Conservation (phyloP, 2,888 invertebrate species). For the Mellilla xanthometata region DNA sequence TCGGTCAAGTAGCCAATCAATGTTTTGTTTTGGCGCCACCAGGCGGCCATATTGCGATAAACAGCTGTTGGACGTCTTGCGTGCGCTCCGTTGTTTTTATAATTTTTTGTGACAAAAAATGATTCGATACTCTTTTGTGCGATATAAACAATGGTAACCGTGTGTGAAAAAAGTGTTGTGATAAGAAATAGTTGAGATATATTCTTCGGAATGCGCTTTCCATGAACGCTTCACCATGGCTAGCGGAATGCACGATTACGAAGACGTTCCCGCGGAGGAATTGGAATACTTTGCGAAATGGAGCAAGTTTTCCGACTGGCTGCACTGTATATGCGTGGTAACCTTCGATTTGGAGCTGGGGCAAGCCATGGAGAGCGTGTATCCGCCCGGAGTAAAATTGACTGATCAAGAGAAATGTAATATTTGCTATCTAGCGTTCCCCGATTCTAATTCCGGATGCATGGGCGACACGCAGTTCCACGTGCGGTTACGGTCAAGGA, state of each 20-base stretch:
- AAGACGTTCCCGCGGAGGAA: conserved; percentile 61
- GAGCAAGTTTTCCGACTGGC: conserved; percentile 94
- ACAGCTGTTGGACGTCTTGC: conserved; percentile 72
- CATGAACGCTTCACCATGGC: conserved; percentile 57
- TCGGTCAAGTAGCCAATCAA: conserved; percentile 8
- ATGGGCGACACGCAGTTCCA: conserved; percentile 99
- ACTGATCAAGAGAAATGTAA: conserved; percentile 94
- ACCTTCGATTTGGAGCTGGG: conserved; percentile 99
- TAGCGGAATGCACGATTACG: conserved; percentile 63
- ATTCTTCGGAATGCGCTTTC: conserved; percentile 43
- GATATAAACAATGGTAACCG: conserved; percentile 48
- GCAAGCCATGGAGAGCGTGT: conserved; percentile 97
- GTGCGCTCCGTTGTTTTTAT: conserved; percentile 60
- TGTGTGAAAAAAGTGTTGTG: conserved; percentile 36
- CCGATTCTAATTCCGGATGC: conserved; percentile 99
- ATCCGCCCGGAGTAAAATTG: conserved; percentile 89
- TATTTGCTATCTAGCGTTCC: conserved; percentile 99
- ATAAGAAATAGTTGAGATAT: conserved; percentile 36
- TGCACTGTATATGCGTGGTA: conserved; percentile 98
- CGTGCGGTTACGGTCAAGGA: conserved; percentile 90
- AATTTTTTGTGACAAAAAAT: conserved; percentile 50
- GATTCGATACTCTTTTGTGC: conserved; percentile 34
- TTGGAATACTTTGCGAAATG: conserved; percentile 79
- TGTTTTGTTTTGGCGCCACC: conserved; percentile 70
- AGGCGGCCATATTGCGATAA: conserved; percentile 74